These are phyloP conservation scores for Euleptes europaea DNA, from an alignment of 2,113 vertebrate species.

Conservation along the genomic window DNA sequence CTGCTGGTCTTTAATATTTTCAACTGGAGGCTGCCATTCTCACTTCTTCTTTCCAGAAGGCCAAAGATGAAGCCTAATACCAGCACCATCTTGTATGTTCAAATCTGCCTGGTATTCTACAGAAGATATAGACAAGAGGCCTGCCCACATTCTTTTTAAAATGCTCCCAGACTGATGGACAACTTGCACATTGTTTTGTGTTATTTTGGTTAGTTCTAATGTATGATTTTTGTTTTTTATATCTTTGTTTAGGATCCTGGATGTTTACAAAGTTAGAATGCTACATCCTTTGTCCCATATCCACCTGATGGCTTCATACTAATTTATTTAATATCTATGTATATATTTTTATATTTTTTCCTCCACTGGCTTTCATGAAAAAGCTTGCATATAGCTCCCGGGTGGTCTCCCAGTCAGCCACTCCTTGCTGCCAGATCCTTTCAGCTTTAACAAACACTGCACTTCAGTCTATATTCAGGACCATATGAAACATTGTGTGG, in stretches of 20 bases:
- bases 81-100: too few species aligned
- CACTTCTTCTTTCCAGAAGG: too few species aligned
- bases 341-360: neutral
- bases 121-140: neutral
- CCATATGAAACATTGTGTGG: neutral
- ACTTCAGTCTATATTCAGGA: neutral
- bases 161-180: too few species aligned
- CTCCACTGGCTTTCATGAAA: neutral
- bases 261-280: neutral
- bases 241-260: neutral
- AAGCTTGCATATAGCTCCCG: neutral
- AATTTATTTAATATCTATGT: neutral
- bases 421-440: neutral
- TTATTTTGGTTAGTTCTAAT: too few species aligned
- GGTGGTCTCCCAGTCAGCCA: neutral
- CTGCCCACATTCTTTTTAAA: neutral
- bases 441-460: neutral
- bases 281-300: constrained; percentile 8
- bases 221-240: too few species aligned
- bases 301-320: neutral
- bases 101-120: too few species aligned
- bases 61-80: too few species aligned
- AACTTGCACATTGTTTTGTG: too few species aligned
- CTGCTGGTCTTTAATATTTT: too few species aligned
- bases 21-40: too few species aligned